Evolutionary conservation across 2,113 vertebrate species (phyloP).

Genomic region (Tupaia tana): DNA sequence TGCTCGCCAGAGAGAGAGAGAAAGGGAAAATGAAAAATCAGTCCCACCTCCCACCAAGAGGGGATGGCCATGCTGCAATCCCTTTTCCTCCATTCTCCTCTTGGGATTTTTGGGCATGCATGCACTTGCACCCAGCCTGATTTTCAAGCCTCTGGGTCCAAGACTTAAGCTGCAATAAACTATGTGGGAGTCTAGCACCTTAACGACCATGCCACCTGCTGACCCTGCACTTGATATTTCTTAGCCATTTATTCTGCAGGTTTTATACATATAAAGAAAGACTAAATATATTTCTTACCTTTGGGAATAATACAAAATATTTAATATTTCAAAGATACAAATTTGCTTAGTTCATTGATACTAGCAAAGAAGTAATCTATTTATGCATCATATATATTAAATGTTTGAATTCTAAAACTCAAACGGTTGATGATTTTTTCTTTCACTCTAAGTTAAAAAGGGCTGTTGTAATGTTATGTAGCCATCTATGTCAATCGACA

Average conservation of each 20-base stretch:
- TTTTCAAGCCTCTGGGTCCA: no score
- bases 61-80: no score
- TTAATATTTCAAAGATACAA: neutral
- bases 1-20: no score
- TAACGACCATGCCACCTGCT: no score
- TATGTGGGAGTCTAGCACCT: no score
- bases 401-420: neutral
- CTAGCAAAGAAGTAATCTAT: neutral
- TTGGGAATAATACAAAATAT: neutral
- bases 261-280: slow-evolving; percentile 9
- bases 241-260: neutral
- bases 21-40: no score
- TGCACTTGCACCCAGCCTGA: no score
- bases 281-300: neutral
- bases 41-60: no score
- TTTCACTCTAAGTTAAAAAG: slow-evolving; percentile 2
- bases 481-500: neutral
- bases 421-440: neutral
- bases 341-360: neutral
- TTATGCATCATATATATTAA: neutral
- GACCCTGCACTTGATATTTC: neutral
- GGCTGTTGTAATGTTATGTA: neutral
- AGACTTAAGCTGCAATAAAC: no score
- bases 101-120: no score
- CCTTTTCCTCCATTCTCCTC: no score